Base-by-base conservation (phyloP, 53 echinoderm and acorn worm genomes). In the Henricia sp. region DNA sequence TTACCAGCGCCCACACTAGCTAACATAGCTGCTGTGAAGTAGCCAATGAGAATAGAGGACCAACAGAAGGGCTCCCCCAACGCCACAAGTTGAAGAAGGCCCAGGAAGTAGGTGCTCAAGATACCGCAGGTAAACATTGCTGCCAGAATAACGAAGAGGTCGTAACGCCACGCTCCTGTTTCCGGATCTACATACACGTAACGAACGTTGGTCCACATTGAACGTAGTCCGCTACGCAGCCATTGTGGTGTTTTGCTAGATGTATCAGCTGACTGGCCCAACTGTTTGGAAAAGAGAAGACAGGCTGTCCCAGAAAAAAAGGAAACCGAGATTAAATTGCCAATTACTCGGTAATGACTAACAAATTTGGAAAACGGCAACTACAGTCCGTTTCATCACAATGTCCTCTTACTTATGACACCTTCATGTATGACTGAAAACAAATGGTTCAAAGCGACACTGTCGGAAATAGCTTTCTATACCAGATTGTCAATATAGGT, bases 61-160 rank as follows among this genome's bases (percentile, higher is more conserved):
- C 80, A 80, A 14, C 80, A 80, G 46, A 62, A 80, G 63, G 80
- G 80, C 80, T 53, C 48, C 64, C 80, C 80, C 64, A 80, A 63
- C 80, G 20, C 12, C 0, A 44, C 33, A 14, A 80, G 48, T 46
- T 80, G 80, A 27, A 80, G 3, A 17, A 64, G 11, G 50, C 27
- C 35, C 50, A 80, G n/a, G 63, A 80, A 46, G 64, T 46, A 80
- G n/a, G 50, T 3, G 20, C 46, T n/a, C 11, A 80, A 0, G 9
- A 42, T 26, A 21, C 6, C 14, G 80, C 50, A 80, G 35, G 35
- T 8, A 23, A 80, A 62, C 13, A 80, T 9, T 29, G 63, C 48
- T 1, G 42, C 0, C 33, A 3, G 17, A 34, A 32, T 44, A 23
- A 63, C 13, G 27, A 46, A 12, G n/a, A 80, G 58, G 34, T 10